These are phyloP conservation scores for Neelides sp. DNA, from an alignment of 1,140 invertebrate genomes.

Conservation along the genomic window DNA sequence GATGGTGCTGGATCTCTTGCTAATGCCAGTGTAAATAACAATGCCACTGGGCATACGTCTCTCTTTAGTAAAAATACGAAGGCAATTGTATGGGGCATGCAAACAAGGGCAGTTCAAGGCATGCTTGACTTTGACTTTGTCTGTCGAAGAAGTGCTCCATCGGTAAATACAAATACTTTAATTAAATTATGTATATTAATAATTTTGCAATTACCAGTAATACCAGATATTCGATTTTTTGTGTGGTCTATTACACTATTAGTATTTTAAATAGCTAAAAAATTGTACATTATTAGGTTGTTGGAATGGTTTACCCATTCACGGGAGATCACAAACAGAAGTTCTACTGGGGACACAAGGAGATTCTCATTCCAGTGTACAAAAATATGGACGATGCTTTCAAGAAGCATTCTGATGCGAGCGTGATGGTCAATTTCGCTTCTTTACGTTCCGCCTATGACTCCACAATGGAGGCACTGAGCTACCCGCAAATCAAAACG, in stretches of 20 bases:
- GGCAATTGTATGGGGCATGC: conserved; percentile 98
- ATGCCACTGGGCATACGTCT: conserved; percentile 32
- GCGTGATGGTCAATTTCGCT: conserved; percentile 97
- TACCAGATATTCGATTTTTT: neutral
- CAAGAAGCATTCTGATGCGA: conserved; percentile 84
- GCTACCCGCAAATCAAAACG: conserved; percentile 77
- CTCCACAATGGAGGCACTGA: conserved; percentile 83
- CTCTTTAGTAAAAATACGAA: conserved; percentile 76
- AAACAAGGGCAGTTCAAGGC: conserved; percentile 59
- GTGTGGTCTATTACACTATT: neutral
- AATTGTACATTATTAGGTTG: conserved; percentile 48
- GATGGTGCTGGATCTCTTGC: conserved; percentile 2
- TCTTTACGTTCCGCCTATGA: conserved; percentile 95
- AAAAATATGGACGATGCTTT: conserved; percentile 96
- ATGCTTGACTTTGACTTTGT: conserved; percentile 99
- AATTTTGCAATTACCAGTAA: no score
- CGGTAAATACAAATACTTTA: conserved; percentile 38
- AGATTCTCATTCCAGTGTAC: conserved; percentile 89
- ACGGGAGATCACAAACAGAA: conserved; percentile 98
- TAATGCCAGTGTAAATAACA: conserved; percentile 4
- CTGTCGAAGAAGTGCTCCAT: conserved; percentile 73
- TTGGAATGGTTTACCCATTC: conserved; percentile 95
- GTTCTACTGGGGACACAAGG: conserved; percentile 99
- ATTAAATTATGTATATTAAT: no score
- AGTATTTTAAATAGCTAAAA: no score